Base-by-base conservation (phyloP, 2,888 invertebrate genomes). In the Heliconius aoede region DNA sequence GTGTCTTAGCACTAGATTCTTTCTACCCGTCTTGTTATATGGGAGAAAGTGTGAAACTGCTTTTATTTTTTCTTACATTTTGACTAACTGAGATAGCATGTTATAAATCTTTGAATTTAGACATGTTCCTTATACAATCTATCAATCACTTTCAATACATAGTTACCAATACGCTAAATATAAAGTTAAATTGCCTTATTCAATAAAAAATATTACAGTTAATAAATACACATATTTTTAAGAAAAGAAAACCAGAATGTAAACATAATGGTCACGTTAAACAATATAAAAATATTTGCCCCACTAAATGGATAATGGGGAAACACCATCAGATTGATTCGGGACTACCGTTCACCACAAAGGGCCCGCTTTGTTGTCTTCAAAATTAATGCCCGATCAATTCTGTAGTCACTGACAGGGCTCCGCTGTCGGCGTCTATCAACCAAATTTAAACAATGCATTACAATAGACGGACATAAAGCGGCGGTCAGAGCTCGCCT, bases 371-470 rank as follows among this genome's bases (percentile, higher is more conserved):
- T 90, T 89, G 90, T 88, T 85, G 83, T 86, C 80, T 75, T 82
- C 86, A 86, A 90, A 92, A 92, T 91, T 86, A 90, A 89, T 86
- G 84, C 84, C 84, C 86, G 82, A 90, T 91, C 89, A 89, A 86
- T 87, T 86, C 86, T 82, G 81, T 85, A 83, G 82, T 85, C 82
- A 82, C 82, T 78, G 73, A 18, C 26, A 18, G 83, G 78, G 76
- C 80, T 80, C 83, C 78, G 76, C 80, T 80, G 86, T 83, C 88
- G 87, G 86, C 86, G 78, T 79, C 79, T 79, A 83, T 84, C 84
- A 46, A 78, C 80, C 82, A 86, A 86, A 86, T 85, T 84, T 82
- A 83, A 86, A 84, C 83, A 85, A 85, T 84, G 84, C 82, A 83
- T 87, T 86, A 85, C 83, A 84, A 84, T 81, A 81, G 65, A 64